Conservation (phyloP, 1,140 invertebrate species). For the Caenorhabditis inopinata region DNA sequence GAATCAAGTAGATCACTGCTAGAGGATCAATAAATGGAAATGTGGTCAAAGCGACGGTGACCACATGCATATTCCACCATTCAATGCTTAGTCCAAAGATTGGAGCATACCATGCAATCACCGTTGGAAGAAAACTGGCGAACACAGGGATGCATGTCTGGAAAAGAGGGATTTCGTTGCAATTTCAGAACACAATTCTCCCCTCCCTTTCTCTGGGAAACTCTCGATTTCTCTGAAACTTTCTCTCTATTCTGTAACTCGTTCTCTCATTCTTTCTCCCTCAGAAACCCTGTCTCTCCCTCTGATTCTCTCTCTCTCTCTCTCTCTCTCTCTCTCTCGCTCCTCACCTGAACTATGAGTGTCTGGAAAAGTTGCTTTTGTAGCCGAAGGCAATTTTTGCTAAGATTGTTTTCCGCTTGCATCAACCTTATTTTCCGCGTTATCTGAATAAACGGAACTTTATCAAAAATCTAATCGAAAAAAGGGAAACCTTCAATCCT, state of each 20-base stretch:
- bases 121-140: neutral
- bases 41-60: neutral
- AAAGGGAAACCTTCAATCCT: neutral
- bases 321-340: too few relatives aligned
- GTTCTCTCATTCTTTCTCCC: too few relatives aligned
- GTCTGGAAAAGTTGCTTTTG: constrained; percentile 16
- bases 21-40: constrained; percentile 15
- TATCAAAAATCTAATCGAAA: neutral
- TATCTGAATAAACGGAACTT: too few relatives aligned
- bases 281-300: too few relatives aligned
- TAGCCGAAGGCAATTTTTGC: neutral
- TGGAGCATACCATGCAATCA: neutral
- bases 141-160: constrained; percentile 1
- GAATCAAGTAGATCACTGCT: constrained; percentile 14
- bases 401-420: neutral
- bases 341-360: neutral
- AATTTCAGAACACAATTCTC: too few relatives aligned
- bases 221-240: too few relatives aligned
- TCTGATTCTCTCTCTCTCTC: too few relatives aligned
- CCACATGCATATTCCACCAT: constrained; percentile 20
- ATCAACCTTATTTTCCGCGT: neutral
- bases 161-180: neutral
- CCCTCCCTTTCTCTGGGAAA: too few relatives aligned
- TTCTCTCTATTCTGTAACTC: too few relatives aligned
- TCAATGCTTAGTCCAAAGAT: neutral